Evolutionary conservation across 2,797 vertebrate species (phyloP).

Genomic region (Coccyzus lansbergi): DNA sequence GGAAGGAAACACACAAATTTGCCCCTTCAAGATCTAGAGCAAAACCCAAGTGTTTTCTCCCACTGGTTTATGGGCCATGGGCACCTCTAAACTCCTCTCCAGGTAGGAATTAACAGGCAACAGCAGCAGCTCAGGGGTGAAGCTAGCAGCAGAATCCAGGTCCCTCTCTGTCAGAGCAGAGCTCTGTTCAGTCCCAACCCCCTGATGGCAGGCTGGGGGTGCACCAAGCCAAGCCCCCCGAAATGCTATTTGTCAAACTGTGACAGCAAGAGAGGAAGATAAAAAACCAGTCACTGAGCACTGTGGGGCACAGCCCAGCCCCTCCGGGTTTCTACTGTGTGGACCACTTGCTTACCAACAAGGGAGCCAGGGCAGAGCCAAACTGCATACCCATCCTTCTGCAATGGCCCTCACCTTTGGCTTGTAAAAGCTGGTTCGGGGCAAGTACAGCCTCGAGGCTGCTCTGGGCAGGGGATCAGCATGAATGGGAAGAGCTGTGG

Average conservation of each 20-base stretch:
- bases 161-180: not conserved
- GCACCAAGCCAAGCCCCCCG: not conserved
- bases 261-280: not conserved
- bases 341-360: not conserved
- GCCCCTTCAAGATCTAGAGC: not conserved
- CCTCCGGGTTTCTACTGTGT: rapidly evolving
- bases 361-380: not conserved
- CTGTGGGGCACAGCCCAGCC: not conserved
- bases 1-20: not conserved
- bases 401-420: not conserved
- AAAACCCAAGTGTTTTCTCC: not conserved
- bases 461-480: not conserved
- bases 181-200: not conserved
- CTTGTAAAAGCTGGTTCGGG: not conserved
- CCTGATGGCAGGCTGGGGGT: not conserved
- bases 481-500: not conserved
- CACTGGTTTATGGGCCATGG: not conserved
- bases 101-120: not conserved
- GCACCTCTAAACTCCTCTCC: not conserved
- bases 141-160: not conserved
- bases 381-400: not conserved
- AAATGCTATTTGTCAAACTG: not conserved
- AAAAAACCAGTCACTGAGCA: rapidly evolving
- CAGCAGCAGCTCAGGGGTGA: not conserved
- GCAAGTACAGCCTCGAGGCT: rapidly evolving